Evolutionary conservation across 1,140 invertebrate species (phyloP), one percentile per base, ranked within the genome.

Genomic region (Neotoxoptera formosana): DNA sequence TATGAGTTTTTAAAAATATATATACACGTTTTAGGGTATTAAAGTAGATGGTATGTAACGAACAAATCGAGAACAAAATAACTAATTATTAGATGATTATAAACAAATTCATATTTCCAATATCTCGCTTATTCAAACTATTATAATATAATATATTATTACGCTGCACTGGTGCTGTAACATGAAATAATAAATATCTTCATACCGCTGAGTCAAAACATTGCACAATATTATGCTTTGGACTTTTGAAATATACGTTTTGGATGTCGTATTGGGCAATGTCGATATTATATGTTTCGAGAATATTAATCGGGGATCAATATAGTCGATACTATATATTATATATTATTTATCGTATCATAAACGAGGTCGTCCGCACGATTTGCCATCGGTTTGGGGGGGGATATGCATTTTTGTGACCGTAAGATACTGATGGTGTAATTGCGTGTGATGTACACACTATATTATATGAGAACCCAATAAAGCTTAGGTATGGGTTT

Each of bases 331-430:
- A 45, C 41, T 1, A 76, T 76, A 76, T 76, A 76, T 76, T 76
- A 67, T 67, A 14, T 67, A 67, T 67, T 67, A 25, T 51, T 51
- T 11, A 51, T 11, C 17, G 51, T 76, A 76, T 76, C 21, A 41
- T 25, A 34, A 20, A 88, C 47, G n/a, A 88, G 87, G 87, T 88
- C 48, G n/a, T 53, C n/a, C n/a, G n/a, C 87, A 88, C 34, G n/a
- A 51, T 34, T 88, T 88, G 51, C 1, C 0, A 88, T 88, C 20
- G 23, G 17, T 88, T 88, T 48, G 86, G 47, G 45, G 47, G 45
- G 86, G 47, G 20, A 86, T 47, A n/a, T 48, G 34, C 45, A 51
- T 88, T 88, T 88, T 51, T 88, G 47, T 34, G 48, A 48, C n/a
- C 41, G 41, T 88, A 34, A n/a, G 14, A 47, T 48, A 48, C 34